These are phyloP conservation scores for Etheostoma perlongum DNA, from an alignment of 2,797 vertebrate species.

Conservation along the genomic window DNA sequence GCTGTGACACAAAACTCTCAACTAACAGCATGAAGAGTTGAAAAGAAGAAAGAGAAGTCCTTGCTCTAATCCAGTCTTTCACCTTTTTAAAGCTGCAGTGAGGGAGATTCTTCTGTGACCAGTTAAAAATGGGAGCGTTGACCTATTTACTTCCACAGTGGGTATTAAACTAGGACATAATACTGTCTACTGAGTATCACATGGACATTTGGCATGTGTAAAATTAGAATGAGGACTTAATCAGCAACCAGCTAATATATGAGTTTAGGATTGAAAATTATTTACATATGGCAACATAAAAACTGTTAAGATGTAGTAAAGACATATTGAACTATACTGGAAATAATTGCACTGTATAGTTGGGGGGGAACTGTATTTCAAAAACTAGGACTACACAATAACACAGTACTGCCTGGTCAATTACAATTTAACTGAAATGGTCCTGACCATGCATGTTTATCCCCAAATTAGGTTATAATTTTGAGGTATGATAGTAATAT, in stretches of 20 bases:
- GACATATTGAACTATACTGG: not conserved
- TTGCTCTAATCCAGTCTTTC: conserved; percentile 24
- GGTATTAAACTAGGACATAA: conserved; percentile 59
- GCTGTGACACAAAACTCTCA: conserved; percentile 24
- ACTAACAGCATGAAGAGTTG: conserved; percentile 3
- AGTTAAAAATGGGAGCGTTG: conserved; percentile 41
- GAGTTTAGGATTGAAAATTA: conserved; percentile 28
- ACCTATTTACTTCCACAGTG: conserved; percentile 53
- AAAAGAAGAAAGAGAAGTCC: not conserved
- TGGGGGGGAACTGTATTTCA: not conserved
- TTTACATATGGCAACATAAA: conserved; percentile 33
- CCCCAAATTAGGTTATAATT: conserved; percentile 2
- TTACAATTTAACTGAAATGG: conserved; percentile 13
- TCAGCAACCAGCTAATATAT: conserved; percentile 31
- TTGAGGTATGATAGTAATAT: not conserved
- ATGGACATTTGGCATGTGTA: conserved; percentile 44
- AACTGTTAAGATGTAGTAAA: conserved; percentile 30
- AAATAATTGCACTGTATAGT: too few relatives aligned
- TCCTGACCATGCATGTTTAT: not conserved
- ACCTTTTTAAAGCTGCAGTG: conserved; percentile 32
- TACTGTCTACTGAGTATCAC: conserved; percentile 41
- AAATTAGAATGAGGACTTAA: conserved; percentile 56
- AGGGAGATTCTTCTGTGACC: conserved; percentile 30
- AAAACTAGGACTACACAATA: not conserved
- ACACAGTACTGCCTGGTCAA: not conserved